Percentiles rank a stretch among this genome's conserved stretches.
phyloP scores from a whole-genome alignment of 2,888 invertebrate species.

The Aphodius sticticus region DNA sequence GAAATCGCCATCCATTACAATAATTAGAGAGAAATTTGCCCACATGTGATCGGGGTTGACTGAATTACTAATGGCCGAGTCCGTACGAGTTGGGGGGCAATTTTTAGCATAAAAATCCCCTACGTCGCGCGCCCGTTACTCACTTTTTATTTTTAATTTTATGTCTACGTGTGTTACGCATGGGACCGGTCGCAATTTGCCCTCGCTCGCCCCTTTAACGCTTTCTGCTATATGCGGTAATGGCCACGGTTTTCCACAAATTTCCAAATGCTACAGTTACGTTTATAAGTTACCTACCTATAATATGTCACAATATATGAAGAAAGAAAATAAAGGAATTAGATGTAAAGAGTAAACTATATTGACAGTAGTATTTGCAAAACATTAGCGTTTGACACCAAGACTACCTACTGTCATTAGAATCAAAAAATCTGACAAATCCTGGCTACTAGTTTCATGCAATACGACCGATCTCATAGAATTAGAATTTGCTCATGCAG shows the following conservation, averaged over 20 bases:
- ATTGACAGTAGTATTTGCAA: too few species aligned
- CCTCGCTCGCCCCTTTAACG: not conserved
- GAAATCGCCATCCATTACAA: constrained; percentile 57
- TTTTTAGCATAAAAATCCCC: constrained; percentile 49
- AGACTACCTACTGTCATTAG: too few species aligned
- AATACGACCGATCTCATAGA: too few species aligned
- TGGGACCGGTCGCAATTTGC: constrained; percentile 8
- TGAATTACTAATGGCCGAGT: constrained; percentile 54
- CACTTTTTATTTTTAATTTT: constrained; percentile 47
- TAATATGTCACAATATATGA: too few species aligned
- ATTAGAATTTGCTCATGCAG: too few species aligned
- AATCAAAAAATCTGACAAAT: too few species aligned
- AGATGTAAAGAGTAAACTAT: too few species aligned
- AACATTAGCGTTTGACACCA: too few species aligned
- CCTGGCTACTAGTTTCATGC: too few species aligned
- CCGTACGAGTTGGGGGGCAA: constrained; percentile 52
- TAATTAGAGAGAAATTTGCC: constrained; percentile 56
- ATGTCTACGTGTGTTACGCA: constrained; percentile 33
- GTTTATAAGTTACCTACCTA: not conserved
- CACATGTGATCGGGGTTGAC: constrained; percentile 57
- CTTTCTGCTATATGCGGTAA: not conserved
- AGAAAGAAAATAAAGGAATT: too few species aligned
- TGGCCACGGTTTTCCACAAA: not conserved
- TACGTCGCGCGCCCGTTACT: constrained; percentile 11
- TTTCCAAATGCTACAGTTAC: not conserved